phyloP scores from a whole-genome alignment of 2,113 vertebrate species.

The Aptenodytes forsteri region DNA sequence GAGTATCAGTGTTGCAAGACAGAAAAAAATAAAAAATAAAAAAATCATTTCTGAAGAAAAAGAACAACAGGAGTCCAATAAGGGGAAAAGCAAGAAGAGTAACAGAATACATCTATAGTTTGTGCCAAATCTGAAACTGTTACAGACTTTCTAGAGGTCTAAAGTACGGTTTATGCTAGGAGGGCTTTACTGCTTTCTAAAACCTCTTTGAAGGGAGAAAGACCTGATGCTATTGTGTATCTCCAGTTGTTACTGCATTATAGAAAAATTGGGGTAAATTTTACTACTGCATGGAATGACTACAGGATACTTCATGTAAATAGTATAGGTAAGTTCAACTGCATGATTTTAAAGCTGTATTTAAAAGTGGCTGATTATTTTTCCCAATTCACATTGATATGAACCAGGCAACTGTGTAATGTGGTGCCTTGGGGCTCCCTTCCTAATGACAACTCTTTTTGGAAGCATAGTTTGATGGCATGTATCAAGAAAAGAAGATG shows the following conservation, averaged over 20 bases:
- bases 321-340: neutral
- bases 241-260: neutral
- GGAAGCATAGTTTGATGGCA: neutral
- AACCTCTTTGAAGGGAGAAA: neutral
- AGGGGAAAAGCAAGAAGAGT: neutral
- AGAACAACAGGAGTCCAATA: neutral
- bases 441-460: neutral
- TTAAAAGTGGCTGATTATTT: conserved; percentile 13
- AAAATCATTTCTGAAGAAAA: neutral
- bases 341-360: neutral
- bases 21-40: no score
- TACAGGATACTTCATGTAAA: neutral
- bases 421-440: neutral
- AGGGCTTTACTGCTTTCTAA: conserved; percentile 5
- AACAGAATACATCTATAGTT: neutral
- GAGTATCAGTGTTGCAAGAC: neutral
- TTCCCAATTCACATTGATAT: neutral
- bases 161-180: neutral
- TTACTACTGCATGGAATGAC: neutral
- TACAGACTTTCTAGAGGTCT: neutral
- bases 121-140: neutral
- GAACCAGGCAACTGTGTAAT: conserved; percentile 22
- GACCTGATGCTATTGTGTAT: neutral
- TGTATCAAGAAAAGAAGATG: neutral
- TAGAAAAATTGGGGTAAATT: neutral